Percentiles rank a stretch among this genome's conserved stretches.
Evolutionary conservation across 2,888 invertebrate species (phyloP).

Genomic region (Loripinus fragilis): DNA sequence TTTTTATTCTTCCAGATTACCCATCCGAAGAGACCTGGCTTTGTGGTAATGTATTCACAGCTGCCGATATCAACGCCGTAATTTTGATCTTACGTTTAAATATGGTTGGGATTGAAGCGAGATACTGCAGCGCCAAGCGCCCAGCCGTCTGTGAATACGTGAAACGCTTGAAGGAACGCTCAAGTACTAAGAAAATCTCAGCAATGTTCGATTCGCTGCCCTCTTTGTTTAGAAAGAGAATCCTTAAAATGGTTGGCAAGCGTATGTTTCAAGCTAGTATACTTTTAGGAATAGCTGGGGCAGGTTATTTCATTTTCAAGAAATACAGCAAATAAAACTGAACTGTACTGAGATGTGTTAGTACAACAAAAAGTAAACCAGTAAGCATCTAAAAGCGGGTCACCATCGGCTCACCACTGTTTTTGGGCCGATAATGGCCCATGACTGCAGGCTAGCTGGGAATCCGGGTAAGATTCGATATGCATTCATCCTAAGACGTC

Average conservation of each 20-base stretch:
- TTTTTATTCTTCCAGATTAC: too few relatives aligned
- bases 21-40: neutral
- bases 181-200: slow-evolving; percentile 26
- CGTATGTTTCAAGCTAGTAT: neutral
- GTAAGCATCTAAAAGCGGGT: too few relatives aligned
- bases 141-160: slow-evolving; percentile 63
- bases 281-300: neutral
- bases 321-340: neutral
- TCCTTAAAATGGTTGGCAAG: neutral
- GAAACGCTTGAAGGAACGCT: slow-evolving; percentile 37
- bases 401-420: too few relatives aligned
- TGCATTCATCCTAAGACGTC: too few relatives aligned
- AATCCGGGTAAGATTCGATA: too few relatives aligned
- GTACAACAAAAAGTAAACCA: too few relatives aligned
- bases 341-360: too few relatives aligned
- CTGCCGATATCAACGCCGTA: slow-evolving; percentile 68
- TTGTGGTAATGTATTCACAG: slow-evolving; percentile 55
- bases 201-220: neutral
- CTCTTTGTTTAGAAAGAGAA: neutral
- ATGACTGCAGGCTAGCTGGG: too few relatives aligned
- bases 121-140: slow-evolving; percentile 63
- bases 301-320: neutral
- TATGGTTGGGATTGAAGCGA: slow-evolving; percentile 60
- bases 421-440: too few relatives aligned
- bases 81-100: slow-evolving; percentile 62